Conservation (phyloP, 2,888 invertebrate species). For the Cheilosia pagana region DNA sequence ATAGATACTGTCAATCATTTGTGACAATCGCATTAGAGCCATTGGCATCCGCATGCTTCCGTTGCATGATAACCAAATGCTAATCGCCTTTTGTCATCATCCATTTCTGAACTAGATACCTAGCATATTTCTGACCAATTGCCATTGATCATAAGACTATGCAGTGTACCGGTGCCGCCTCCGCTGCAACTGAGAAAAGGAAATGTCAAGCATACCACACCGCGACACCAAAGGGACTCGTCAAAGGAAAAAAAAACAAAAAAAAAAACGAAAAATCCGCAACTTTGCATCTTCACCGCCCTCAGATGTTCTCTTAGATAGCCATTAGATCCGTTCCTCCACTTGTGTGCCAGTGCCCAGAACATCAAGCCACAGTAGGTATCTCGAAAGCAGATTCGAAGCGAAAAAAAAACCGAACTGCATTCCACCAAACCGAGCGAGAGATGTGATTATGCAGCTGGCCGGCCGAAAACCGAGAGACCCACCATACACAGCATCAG, state of each 20-base stretch:
- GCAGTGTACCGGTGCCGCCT: constrained; percentile 29
- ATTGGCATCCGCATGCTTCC: constrained; percentile 70
- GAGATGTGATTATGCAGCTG: constrained; percentile 70
- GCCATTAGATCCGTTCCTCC: constrained; percentile 51
- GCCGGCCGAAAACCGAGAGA: constrained; percentile 48
- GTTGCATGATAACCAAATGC: constrained; percentile 70
- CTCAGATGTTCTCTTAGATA: constrained; percentile 60
- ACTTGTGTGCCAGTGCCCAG: constrained; percentile 40
- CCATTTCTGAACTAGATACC: constrained; percentile 69
- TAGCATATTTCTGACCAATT: constrained; percentile 64
- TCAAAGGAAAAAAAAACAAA: neutral
- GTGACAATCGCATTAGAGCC: constrained; percentile 17
- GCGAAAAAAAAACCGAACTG: constrained; percentile 16
- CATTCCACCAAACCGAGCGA: constrained; percentile 57
- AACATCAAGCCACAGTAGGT: constrained; percentile 5
- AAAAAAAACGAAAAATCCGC: constrained; percentile 30
- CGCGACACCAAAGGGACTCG: constrained; percentile 42
- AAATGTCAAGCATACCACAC: constrained; percentile 57
- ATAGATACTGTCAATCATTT: too few species aligned
- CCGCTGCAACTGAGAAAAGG: constrained; percentile 16
- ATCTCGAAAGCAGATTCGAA: constrained; percentile 45
- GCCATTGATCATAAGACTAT: constrained; percentile 72
- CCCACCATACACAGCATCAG: constrained; percentile 25
- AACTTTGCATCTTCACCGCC: constrained; percentile 72
- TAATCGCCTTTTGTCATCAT: constrained; percentile 70